These are phyloP conservation scores for Diachrysia chrysitis DNA, from an alignment of 2,888 invertebrate species.

Conservation along the genomic window DNA sequence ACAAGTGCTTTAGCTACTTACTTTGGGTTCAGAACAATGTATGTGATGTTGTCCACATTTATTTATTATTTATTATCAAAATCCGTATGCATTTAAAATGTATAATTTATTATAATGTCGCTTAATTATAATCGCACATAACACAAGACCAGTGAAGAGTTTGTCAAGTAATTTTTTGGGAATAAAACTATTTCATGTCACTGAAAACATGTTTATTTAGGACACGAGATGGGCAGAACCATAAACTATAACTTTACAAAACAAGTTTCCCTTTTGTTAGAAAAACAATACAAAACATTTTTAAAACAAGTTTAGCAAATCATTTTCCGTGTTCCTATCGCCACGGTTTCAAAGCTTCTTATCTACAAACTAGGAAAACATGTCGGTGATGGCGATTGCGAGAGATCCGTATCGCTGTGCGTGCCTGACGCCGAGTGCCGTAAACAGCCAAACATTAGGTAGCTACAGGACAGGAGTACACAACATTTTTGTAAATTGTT, in stretches of 20 bases:
- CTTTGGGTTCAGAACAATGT: no score
- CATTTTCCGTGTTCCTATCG: conserved; percentile 32
- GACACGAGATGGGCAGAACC: no score
- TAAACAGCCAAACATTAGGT: conserved; percentile 80
- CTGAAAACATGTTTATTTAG: neutral
- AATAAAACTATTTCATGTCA: no score
- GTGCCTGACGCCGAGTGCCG: conserved; percentile 67
- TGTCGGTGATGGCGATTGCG: conserved; percentile 64
- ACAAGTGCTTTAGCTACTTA: no score
- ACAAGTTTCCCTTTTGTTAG: neutral
- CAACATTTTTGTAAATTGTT: conserved; percentile 57
- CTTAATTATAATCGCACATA: no score
- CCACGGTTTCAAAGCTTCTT: conserved; percentile 38
- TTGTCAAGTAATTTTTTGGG: no score
- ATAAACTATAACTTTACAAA: neutral
- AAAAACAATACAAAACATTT: neutral
- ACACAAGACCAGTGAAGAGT: no score
- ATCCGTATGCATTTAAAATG: no score
- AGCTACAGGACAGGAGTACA: conserved; percentile 50
- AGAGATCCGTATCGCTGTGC: conserved; percentile 70
- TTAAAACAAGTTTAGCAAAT: conserved; percentile 11
- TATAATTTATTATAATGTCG: no score
- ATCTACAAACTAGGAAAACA: conserved; percentile 59
- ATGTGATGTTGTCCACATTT: no score
- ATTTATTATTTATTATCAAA: no score